A percentile compares a stretch with the other conserved stretches of the same genome.
phyloP scores from a whole-genome alignment of 1,140 invertebrate genomes.

The Drosophila nigrodunni region DNA sequence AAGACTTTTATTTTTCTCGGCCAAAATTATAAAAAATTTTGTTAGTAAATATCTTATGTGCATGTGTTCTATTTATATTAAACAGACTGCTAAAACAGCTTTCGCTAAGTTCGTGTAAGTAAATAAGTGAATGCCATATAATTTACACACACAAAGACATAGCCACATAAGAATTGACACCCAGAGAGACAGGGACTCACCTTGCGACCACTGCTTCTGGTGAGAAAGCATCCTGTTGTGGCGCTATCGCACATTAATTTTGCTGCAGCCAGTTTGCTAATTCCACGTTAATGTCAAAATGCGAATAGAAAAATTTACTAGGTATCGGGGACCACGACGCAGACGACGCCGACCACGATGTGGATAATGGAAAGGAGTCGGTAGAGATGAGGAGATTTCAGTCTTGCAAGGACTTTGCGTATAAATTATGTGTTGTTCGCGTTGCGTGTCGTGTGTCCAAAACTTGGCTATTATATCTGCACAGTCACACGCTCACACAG shows the following conservation, averaged over 20 bases:
- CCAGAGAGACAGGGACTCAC: conserved; percentile 83
- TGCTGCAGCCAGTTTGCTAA: conserved; percentile 65
- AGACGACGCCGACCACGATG: not conserved
- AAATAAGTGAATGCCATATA: conserved; percentile 32
- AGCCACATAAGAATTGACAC: not conserved
- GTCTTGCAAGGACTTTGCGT: conserved; percentile 19
- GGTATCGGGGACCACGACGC: not conserved
- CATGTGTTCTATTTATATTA: not conserved
- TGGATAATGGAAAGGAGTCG: not conserved
- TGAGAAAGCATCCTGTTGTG: conserved; percentile 89
- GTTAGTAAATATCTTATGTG: too few relatives aligned
- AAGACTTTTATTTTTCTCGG: too few relatives aligned
- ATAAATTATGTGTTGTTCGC: conserved; percentile 38
- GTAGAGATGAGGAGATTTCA: not conserved
- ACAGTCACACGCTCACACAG: conserved; percentile 12
- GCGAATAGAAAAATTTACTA: conserved; percentile 10
- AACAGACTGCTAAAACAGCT: conserved; percentile 5
- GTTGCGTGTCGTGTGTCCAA: conserved; percentile 20
- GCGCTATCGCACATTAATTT: conserved; percentile 89
- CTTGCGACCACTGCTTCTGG: conserved; percentile 86
- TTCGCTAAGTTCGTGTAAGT: conserved; percentile 56
- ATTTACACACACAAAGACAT: conserved; percentile 21
- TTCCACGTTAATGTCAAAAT: conserved; percentile 40
- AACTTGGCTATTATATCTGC: conserved; percentile 13
- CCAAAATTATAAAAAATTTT: too few relatives aligned